Conservation (phyloP, 2,797 vertebrate species). For the Chromis chromis region DNA sequence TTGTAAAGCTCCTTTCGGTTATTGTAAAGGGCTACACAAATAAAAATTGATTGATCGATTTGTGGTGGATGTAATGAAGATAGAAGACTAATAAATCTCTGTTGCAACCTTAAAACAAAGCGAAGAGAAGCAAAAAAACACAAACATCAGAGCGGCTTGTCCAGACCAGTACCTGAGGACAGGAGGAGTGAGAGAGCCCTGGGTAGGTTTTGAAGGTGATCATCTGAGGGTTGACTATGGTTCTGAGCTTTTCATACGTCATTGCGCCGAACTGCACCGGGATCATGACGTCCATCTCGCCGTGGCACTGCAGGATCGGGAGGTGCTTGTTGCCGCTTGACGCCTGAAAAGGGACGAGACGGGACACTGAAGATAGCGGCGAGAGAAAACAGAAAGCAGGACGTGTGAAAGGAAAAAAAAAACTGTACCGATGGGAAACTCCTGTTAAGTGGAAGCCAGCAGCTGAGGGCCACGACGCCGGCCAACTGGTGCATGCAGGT, state of each 20-base stretch:
- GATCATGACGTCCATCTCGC: conserved; percentile 93
- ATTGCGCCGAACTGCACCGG: conserved; percentile 90
- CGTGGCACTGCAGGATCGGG: conserved; percentile 96
- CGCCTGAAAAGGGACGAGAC: conserved; percentile 63
- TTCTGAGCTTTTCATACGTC: conserved; percentile 93
- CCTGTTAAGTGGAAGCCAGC: conserved; percentile 96
- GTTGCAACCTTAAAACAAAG: neutral
- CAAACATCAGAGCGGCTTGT: neutral
- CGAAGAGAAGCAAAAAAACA: neutral
- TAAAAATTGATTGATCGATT: no score
- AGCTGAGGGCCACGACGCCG: conserved; percentile 95
- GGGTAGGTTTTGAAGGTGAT: conserved; percentile 93
- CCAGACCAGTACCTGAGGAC: conserved; percentile 86
- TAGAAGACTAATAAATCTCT: no score
- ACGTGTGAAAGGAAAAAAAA: neutral
- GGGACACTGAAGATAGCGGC: neutral
- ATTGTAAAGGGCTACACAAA: no score
- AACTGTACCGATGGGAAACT: conserved; percentile 91
- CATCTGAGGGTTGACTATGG: conserved; percentile 88
- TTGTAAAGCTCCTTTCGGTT: no score
- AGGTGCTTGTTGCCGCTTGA: conserved; percentile 88
- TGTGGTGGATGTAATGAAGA: no score
- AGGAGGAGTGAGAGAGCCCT: conserved; percentile 91
- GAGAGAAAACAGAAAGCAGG: neutral
- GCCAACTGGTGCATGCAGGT: conserved; percentile 95